phyloP scores from a whole-genome alignment of 2,888 invertebrate genomes.

The Cecidostiba fungosa region DNA sequence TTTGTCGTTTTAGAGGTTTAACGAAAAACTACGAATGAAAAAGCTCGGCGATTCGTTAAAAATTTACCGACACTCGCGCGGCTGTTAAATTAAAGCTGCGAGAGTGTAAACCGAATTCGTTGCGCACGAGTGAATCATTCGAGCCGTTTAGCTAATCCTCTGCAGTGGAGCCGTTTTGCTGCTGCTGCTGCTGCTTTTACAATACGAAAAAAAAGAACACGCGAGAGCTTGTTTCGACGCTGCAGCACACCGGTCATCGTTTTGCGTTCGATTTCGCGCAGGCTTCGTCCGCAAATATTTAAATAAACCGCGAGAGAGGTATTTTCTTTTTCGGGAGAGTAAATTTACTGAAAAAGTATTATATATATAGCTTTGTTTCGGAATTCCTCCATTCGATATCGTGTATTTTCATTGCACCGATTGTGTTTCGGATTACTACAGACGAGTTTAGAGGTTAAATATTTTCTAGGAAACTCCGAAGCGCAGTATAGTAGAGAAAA shows the following conservation, averaged over 20 bases:
- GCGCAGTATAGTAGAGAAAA: background rate
- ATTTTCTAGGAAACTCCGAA: slow-evolving; percentile 1
- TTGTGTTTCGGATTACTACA: background rate
- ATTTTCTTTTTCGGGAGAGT: background rate
- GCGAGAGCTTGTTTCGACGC: slow-evolving; percentile 24
- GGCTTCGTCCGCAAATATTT: slow-evolving; percentile 24
- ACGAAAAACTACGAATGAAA: no score
- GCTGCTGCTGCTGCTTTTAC: background rate
- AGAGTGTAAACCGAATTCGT: slow-evolving; percentile 38
- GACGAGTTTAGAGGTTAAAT: background rate
- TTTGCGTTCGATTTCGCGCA: slow-evolving; percentile 15
- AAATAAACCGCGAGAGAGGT: background rate
- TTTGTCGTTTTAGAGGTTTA: background rate
- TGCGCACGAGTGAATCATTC: slow-evolving; percentile 45
- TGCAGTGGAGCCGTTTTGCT: background rate
- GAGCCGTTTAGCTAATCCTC: slow-evolving; percentile 49
- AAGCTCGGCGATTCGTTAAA: background rate
- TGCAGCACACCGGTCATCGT: background rate
- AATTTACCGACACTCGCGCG: background rate
- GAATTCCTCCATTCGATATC: background rate
- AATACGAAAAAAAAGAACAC: slow-evolving; percentile 24
- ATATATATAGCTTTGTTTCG: no score
- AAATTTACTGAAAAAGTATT: background rate
- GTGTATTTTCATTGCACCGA: background rate
- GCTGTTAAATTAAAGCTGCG: slow-evolving; percentile 36